Evolutionary conservation across 2,797 vertebrate species (phyloP).

Genomic region (Bucorvus abyssinicus): DNA sequence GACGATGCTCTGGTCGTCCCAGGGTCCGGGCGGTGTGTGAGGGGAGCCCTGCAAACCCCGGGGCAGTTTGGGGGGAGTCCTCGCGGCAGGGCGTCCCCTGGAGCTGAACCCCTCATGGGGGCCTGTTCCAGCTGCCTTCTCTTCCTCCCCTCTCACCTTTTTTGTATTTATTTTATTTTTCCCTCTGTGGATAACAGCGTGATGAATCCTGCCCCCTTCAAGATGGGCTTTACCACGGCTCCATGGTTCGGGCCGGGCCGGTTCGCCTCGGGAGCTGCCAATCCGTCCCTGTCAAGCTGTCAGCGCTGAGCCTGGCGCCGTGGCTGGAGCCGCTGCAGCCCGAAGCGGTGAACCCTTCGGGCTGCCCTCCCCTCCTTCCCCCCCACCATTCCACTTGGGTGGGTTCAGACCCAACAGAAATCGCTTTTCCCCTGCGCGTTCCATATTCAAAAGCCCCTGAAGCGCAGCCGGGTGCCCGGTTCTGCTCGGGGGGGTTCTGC

Average conservation of each 20-base stretch:
- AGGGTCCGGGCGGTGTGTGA: accelerated
- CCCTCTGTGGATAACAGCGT: background rate
- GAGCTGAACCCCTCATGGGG: accelerated
- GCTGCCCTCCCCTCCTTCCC: conserved; percentile 29
- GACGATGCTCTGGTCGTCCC: accelerated
- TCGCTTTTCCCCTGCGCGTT: conserved; percentile 5
- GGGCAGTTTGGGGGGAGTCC: background rate
- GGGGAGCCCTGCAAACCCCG: background rate
- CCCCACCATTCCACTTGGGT: conserved; percentile 61
- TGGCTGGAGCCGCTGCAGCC: conserved; percentile 51
- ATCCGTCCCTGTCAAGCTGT: conserved; percentile 62
- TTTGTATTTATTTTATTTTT: background rate
- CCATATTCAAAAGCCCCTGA: conserved; percentile 45
- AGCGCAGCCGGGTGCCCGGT: background rate
- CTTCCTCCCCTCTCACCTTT: background rate
- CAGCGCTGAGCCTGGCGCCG: background rate
- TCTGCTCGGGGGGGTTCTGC: background rate
- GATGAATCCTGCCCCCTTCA: background rate
- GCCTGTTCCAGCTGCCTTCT: background rate
- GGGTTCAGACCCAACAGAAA: conserved; percentile 46
- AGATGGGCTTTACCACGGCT: background rate
- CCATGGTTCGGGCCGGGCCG: conserved; percentile 22
- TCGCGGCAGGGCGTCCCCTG: background rate
- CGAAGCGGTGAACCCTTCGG: conserved; percentile 64
- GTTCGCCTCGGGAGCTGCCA: conserved; percentile 66